Evolutionary conservation across 1,140 invertebrate species (phyloP).

Genomic region (Polypedilum pembai): DNA sequence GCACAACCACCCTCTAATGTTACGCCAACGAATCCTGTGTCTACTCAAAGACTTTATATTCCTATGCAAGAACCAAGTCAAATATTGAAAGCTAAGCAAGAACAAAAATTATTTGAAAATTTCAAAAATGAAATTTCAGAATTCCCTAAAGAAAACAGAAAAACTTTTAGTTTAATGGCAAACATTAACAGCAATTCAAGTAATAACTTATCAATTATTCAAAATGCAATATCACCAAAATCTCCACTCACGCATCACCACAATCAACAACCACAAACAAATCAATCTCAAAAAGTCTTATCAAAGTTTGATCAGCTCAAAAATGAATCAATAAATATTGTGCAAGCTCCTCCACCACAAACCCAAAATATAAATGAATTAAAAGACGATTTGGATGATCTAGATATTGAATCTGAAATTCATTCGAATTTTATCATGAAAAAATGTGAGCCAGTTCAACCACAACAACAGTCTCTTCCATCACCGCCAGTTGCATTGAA

Average conservation of each 20-base stretch:
- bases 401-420: conserved; percentile 42
- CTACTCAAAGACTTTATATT: neutral
- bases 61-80: conserved; percentile 17
- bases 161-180: neutral
- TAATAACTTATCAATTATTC: neutral
- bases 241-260: neutral
- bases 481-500: neutral
- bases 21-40: neutral
- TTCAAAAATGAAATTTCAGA: neutral
- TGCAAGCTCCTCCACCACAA: neutral
- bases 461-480: neutral
- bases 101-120: conserved; percentile 21
- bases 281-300: neutral
- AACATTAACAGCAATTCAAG: neutral
- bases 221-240: neutral
- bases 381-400: conserved; percentile 35
- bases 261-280: neutral
- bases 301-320: conserved; percentile 13
- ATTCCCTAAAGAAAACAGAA: neutral
- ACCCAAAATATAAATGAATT: neutral
- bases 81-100: conserved; percentile 10
- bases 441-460: conserved; percentile 36
- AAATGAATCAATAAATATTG: neutral
- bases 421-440: conserved; percentile 42
- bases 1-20: neutral